Evolutionary conservation across 2,888 invertebrate species (phyloP).

Genomic region (Trilocha varians): DNA sequence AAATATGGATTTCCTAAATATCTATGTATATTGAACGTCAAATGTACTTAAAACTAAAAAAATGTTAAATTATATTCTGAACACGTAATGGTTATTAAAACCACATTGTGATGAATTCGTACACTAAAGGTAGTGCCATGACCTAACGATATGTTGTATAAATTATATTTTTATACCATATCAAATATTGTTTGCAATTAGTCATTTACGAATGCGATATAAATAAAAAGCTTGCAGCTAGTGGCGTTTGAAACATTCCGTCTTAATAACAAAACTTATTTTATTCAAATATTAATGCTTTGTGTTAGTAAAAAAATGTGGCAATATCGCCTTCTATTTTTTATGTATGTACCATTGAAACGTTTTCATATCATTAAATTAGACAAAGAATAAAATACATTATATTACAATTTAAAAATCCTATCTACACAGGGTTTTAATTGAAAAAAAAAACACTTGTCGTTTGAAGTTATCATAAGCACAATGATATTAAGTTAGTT

Average conservation of each 20-base stretch:
- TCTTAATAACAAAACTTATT: not conserved
- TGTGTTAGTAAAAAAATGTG: not conserved
- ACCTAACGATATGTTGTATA: constrained; percentile 9
- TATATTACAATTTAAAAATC: too few species aligned
- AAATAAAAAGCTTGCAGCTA: not conserved
- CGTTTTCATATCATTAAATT: not conserved
- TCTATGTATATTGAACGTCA: too few species aligned
- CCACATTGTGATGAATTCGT: not conserved
- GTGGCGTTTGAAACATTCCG: not conserved
- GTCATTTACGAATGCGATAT: not conserved
- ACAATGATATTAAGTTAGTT: too few species aligned
- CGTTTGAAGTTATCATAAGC: too few species aligned
- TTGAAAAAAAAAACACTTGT: not conserved
- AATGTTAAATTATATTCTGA: not conserved
- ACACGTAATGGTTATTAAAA: not conserved
- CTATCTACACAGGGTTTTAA: not conserved
- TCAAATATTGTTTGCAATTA: not conserved
- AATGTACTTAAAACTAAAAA: too few species aligned
- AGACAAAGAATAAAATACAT: not conserved
- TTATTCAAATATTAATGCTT: not conserved
- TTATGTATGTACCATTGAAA: not conserved
- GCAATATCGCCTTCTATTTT: not conserved
- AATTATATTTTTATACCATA: constrained; percentile 6
- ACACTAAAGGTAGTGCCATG: constrained; percentile 7
- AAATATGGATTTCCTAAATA: too few species aligned